A percentile compares a stretch with the other conserved stretches of the same genome.
Evolutionary conservation across 2,113 vertebrate species (phyloP).

Genomic region (Notarius lentiginosus): DNA sequence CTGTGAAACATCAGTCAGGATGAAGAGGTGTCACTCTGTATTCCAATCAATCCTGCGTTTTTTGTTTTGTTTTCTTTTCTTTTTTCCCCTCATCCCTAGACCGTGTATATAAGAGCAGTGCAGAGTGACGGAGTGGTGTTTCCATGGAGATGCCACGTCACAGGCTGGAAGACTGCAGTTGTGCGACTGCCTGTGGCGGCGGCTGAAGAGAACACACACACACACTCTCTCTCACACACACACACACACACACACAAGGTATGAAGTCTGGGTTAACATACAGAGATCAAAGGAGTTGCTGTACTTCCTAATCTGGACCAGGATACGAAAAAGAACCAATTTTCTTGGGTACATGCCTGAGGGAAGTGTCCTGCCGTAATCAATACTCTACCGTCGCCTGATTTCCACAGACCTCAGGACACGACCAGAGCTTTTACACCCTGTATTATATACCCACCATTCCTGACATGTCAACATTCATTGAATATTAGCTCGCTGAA

Average conservation of each 20-base stretch:
- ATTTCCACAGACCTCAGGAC: neutral
- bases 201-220: slow-evolving; percentile 52
- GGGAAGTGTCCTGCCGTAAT: neutral
- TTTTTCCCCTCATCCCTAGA: slow-evolving; percentile 33
- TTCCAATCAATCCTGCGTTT: slow-evolving; percentile 18
- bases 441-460: neutral
- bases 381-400: neutral
- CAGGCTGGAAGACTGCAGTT: slow-evolving; percentile 66
- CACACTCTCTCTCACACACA: slow-evolving; percentile 8
- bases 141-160: slow-evolving; percentile 70
- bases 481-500: neutral
- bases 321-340: neutral
- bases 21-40: slow-evolving; percentile 28
- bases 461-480: neutral
- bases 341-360: neutral
- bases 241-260: neutral
- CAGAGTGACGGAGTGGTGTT: slow-evolving; percentile 66
- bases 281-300: slow-evolving; percentile 1
- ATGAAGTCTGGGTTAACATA: neutral
- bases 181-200: slow-evolving; percentile 57
- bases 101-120: slow-evolving; percentile 50
- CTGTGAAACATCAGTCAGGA: slow-evolving; percentile 33
- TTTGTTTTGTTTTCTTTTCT: neutral
- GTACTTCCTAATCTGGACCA: neutral
- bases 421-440: neutral